Base-by-base conservation (phyloP, 2,888 invertebrate species). In the Drosophila yooni region DNA sequence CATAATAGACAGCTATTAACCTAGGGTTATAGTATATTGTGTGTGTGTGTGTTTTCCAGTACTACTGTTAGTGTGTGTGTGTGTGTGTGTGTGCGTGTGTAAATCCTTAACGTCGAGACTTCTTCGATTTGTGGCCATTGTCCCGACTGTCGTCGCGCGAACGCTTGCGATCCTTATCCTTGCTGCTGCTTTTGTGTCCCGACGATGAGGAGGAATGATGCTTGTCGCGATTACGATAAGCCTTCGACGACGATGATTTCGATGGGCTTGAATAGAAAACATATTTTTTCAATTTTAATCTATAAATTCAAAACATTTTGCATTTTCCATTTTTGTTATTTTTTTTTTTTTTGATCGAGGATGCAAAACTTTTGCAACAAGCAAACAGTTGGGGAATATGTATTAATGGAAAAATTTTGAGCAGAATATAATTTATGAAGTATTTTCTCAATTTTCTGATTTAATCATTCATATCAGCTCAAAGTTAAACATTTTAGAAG, bases 141-240 rank as follows among this genome's bases (percentile, higher is more conserved):
- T 96, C 96, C 58, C 95, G 94, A 91, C 96, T 96, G 81, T 96
- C 96, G 70, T 97, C 97, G 31, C 97, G 95, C 46, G 96, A 95
- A 51, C 97, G 95, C 92, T 97, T 97, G 69, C 93, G 93, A 83
- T 93, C 93, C 94, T 64, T 94, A 93, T 89, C 94, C 94, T 93
- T 91, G 75, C 93, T 93, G 81, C 91, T 93, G 83, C 83, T 90
- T 76, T 91, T 92, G 82, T 92, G 91, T 66, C 84, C 89, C 56
- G 92, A 89, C 61, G 91, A 88, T 58, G 92, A 90, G 70, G 90
- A 89, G 90, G 91, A 92, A 90, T 92, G 88, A 83, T 92, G 92
- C 74, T 92, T 92, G 77, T 92, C 92, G 40, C 93, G 91, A 77
- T 90, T 92, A 69, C 92, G 92, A 83, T 92, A 90, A 74, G 92